These are phyloP conservation scores for Gymnocephalus cernua DNA, from an alignment of 2,113 vertebrate genomes.

Conservation along the genomic window DNA sequence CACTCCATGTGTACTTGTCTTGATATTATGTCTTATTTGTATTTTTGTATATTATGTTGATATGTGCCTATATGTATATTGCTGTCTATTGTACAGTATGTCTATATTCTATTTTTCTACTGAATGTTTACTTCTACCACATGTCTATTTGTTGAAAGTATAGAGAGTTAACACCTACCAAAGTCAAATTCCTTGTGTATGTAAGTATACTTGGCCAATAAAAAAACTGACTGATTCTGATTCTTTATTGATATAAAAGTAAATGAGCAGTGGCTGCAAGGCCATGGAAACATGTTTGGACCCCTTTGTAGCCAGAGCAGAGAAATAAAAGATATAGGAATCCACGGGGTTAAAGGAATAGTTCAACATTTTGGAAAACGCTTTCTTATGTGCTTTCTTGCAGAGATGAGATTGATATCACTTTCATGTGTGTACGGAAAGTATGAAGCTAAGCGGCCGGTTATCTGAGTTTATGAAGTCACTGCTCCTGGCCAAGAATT, in stretches of 20 bases:
- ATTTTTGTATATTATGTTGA: too few species aligned
- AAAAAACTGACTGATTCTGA: too few species aligned
- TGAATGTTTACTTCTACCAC: too few species aligned
- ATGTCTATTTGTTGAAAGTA: too few species aligned
- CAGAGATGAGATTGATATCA: not conserved
- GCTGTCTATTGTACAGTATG: too few species aligned
- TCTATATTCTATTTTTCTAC: too few species aligned
- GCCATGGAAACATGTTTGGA: not conserved
- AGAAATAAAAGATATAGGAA: not conserved
- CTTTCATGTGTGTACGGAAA: not conserved
- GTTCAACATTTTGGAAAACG: not conserved
- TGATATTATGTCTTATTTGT: too few species aligned
- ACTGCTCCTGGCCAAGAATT: not conserved
- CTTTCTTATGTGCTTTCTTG: not conserved
- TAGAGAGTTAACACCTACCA: too few species aligned
- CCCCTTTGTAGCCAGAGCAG: not conserved
- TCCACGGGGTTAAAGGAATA: not conserved
- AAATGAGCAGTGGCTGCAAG: not conserved
- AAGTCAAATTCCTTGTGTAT: too few species aligned
- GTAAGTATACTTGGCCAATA: too few species aligned
- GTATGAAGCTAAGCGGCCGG: not conserved
- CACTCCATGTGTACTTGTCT: too few species aligned
- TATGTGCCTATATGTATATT: too few species aligned
- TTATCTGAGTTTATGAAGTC: not conserved
- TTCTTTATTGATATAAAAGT: not conserved